These are phyloP conservation scores for Centropus unirufus DNA, from an alignment of 2,113 vertebrate species.

Conservation along the genomic window DNA sequence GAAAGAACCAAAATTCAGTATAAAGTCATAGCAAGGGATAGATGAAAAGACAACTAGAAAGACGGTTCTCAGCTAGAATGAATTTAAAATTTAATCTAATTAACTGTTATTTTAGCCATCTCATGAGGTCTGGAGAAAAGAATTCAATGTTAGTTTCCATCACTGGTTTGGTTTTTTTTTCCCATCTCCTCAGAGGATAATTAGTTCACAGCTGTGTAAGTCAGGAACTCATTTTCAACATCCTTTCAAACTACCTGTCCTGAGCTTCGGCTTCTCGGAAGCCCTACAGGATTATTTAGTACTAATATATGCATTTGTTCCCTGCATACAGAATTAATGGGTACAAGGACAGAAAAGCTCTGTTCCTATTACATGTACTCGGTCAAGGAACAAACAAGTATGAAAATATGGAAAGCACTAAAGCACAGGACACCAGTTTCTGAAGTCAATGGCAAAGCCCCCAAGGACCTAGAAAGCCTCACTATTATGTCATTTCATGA, in stretches of 20 bases:
- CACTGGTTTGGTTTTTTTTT: background rate
- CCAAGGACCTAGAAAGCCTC: background rate
- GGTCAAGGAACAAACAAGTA: background rate
- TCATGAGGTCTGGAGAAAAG: conserved; percentile 33
- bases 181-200: conserved; percentile 2
- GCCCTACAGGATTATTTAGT: background rate
- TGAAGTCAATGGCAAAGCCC: background rate
- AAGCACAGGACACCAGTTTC: background rate
- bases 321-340: background rate
- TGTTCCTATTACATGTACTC: background rate
- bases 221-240: conserved; percentile 27
- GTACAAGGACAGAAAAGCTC: background rate
- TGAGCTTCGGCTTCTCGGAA: background rate
- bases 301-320: background rate
- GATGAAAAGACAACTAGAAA: conserved; percentile 18
- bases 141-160: conserved; percentile 17
- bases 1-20: background rate
- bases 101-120: conserved; percentile 55
- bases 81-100: conserved; percentile 54
- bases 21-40: background rate
- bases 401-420: background rate
- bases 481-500: background rate
- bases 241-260: background rate
- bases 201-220: background rate
- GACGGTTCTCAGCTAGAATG: background rate